These are phyloP conservation scores for Hippopotamus amphibius DNA, from an alignment of 2,113 vertebrate genomes.

Conservation along the genomic window DNA sequence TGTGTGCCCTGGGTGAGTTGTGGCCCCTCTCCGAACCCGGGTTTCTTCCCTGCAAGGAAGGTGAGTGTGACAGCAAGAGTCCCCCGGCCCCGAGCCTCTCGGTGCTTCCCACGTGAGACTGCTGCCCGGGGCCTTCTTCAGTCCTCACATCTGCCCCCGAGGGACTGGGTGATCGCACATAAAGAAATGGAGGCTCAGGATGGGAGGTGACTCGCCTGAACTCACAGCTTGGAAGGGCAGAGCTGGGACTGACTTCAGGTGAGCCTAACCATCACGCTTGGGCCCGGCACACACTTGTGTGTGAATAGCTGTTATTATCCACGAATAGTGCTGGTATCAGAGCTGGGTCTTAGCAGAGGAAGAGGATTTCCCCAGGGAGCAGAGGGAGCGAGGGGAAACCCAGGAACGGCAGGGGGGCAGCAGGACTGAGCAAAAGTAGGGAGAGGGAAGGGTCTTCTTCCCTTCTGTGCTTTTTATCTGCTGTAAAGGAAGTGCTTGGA, in stretches of 20 bases:
- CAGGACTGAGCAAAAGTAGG: background rate
- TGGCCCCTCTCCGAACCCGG: background rate
- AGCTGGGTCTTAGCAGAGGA: background rate
- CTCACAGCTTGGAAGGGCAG: background rate
- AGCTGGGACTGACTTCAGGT: background rate
- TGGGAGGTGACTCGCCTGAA: background rate
- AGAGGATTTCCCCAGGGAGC: background rate
- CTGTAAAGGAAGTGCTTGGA: background rate
- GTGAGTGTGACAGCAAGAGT: background rate
- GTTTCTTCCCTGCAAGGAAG: background rate
- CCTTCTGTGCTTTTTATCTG: background rate
- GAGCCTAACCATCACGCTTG: background rate
- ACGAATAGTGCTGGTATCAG: accelerated
- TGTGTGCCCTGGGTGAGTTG: background rate
- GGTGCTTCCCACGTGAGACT: accelerated
- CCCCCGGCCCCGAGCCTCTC: background rate
- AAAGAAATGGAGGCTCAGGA: background rate
- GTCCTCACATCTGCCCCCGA: accelerated
- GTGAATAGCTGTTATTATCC: background rate
- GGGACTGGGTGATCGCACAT: background rate
- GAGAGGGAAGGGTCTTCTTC: background rate
- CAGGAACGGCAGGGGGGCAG: too few relatives aligned
- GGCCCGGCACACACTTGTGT: background rate
- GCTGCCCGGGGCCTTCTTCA: background rate
- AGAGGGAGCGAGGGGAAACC: background rate